Conservation (phyloP, 2,113 vertebrate species). For the Alethe diademata region DNA sequence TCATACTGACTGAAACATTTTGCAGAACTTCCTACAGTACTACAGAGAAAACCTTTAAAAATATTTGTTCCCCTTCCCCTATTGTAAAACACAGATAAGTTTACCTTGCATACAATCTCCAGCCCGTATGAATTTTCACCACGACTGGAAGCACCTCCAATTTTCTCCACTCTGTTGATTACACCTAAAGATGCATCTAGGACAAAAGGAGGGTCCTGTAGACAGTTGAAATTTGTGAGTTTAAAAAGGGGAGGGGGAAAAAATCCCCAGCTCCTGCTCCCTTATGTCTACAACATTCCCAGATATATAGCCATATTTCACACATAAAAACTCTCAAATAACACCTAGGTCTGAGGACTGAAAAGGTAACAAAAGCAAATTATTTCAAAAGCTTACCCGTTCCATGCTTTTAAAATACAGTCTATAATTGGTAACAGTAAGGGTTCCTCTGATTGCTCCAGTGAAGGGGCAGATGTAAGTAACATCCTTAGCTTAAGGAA, state of each 20-base stretch:
- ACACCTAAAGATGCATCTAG: constrained; percentile 94
- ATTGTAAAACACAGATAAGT: background rate
- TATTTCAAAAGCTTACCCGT: constrained; percentile 80
- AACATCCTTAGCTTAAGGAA: constrained; percentile 87
- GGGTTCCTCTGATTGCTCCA: constrained; percentile 88
- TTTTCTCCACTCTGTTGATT: constrained; percentile 95
- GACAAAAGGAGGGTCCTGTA: constrained; percentile 90
- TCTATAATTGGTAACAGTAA: constrained; percentile 94
- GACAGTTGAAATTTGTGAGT: constrained; percentile 51
- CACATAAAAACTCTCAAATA: background rate
- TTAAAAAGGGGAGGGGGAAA: constrained; percentile 49
- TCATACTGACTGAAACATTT: background rate
- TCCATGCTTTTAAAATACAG: constrained; percentile 94
- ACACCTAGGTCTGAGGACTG: background rate
- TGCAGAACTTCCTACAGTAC: background rate
- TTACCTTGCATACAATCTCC: constrained; percentile 91
- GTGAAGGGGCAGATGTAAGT: constrained; percentile 96
- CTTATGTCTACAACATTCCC: background rate
- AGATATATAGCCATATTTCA: background rate
- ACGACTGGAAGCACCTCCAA: constrained; percentile 84
- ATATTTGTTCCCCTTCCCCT: background rate
- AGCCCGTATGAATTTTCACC: constrained; percentile 92
- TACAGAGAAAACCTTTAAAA: background rate
- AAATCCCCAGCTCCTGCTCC: constrained; percentile 10
- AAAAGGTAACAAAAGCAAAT: constrained; percentile 1